Base-by-base conservation (phyloP, 2,888 invertebrate genomes). In the Ectemnius continuus region DNA sequence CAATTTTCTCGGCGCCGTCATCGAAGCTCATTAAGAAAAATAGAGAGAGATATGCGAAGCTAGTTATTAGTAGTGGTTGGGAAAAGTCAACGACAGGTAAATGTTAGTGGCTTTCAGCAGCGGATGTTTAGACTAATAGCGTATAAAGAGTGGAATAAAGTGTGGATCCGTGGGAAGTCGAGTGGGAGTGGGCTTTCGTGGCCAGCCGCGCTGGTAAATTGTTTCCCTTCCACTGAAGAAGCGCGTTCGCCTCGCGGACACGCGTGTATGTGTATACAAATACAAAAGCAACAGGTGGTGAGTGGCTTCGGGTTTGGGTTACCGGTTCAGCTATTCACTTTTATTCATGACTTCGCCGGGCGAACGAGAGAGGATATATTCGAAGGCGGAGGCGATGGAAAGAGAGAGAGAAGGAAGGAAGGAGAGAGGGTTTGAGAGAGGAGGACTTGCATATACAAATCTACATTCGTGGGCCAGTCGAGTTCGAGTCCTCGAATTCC, bases 241-340 rank as follows among this genome's bases (percentile, higher is more conserved):
- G 62, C 36, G 36, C 36, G 36, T 36, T 36, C 8, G 4, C 8
- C 8, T 11, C 4, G 36, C 36, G 6, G 36, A 36, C 36, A 11
- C 36, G 36, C 4, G 6, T 36, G 36, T 36, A 36, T 36, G 36
- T 36, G 68, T 78, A 68, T 80, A 82, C 68, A 78, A 78, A 83
- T 67, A 83, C 83, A 81, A 80, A 85, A 79, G 80, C 83, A 82
- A 84, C 85, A 85, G 85, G 85, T 85, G 85, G 84, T 78, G 78
- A 80, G 79, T 81, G 80, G 79, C 83, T 80, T 80, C 74, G 70
- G 75, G 76, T 77, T 82, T 83, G 73, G 81, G 79, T 84, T 80
- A 85, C 81, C 79, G 78, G 80, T 75, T 79, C 80, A 75, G 79
- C 79, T 83, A 83, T 84, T 84, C 82, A 81, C 73, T 83, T 85